Evolutionary conservation across 2,113 vertebrate genomes (phyloP).

Genomic region (Platysteira castanea): DNA sequence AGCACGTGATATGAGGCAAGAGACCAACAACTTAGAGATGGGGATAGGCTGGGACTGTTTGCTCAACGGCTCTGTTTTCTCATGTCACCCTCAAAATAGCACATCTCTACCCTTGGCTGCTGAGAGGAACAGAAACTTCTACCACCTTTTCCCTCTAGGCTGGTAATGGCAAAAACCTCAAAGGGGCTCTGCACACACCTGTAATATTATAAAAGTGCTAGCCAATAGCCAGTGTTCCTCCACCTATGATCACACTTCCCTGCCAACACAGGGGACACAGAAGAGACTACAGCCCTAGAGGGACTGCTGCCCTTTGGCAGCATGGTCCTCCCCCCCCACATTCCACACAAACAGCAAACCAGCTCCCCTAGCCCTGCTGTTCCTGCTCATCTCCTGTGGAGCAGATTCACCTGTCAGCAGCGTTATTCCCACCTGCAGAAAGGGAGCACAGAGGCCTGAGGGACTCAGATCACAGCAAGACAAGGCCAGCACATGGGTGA

Average conservation of each 20-base stretch:
- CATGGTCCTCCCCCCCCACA: not conserved
- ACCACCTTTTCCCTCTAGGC: not conserved
- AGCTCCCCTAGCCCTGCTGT: not conserved
- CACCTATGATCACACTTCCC: not conserved
- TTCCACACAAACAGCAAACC: not conserved
- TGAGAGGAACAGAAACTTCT: not conserved
- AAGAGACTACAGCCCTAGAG: not conserved
- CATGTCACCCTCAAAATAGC: not conserved
- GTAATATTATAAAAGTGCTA: not conserved
- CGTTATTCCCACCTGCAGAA: not conserved
- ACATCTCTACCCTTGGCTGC: not conserved
- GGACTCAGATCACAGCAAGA: not conserved
- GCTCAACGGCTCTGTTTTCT: not conserved
- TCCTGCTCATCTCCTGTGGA: not conserved
- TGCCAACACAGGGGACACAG: not conserved
- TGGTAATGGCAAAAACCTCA: not conserved
- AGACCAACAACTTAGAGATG: not conserved
- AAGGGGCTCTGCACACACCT: not conserved
- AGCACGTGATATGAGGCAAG: not conserved
- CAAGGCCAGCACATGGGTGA: accelerated
- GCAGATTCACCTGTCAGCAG: not conserved
- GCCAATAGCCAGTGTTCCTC: accelerated
- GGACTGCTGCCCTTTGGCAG: accelerated
- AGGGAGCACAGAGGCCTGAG: not conserved
- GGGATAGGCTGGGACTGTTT: not conserved